These are phyloP conservation scores for Diploscapter pachys DNA, from an alignment of 1,140 invertebrate genomes.

Conservation along the genomic window DNA sequence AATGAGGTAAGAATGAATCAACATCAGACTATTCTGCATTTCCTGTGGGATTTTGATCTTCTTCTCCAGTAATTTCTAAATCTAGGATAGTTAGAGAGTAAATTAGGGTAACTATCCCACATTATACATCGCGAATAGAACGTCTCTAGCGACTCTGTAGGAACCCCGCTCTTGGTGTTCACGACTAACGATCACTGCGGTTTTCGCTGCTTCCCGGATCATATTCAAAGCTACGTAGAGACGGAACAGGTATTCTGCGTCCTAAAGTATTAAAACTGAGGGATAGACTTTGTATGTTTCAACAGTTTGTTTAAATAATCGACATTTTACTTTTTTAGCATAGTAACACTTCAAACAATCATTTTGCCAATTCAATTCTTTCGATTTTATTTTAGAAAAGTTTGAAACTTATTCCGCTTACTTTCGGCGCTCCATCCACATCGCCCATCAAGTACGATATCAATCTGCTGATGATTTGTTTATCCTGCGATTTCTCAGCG, in stretches of 20 bases:
- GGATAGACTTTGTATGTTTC: too few species aligned
- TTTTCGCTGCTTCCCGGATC: constrained; percentile 90
- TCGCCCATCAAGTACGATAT: constrained; percentile 87
- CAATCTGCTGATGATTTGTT: constrained; percentile 74
- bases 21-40: constrained; percentile 77
- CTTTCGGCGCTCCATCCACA: constrained; percentile 81
- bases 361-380: too few species aligned
- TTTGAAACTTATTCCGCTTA: not conserved
- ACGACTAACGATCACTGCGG: constrained; percentile 88
- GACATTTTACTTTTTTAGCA: too few species aligned
- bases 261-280: constrained; percentile 58
- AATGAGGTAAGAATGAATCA: constrained; percentile 91
- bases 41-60: constrained; percentile 76
- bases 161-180: constrained; percentile 82
- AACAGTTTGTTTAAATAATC: too few species aligned
- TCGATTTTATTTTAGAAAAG: not conserved
- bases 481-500: constrained; percentile 81
- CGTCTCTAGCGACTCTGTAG: constrained; percentile 64
- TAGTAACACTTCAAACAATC: too few species aligned
- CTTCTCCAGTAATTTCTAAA: constrained; percentile 73
- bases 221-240: constrained; percentile 90
- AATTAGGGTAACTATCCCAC: too few species aligned
- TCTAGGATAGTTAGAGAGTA: too few species aligned
- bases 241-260: constrained; percentile 89
- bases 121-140: constrained; percentile 75